Evolutionary conservation across 2,888 invertebrate genomes (phyloP).

Genomic region (Apamea monoglypha): DNA sequence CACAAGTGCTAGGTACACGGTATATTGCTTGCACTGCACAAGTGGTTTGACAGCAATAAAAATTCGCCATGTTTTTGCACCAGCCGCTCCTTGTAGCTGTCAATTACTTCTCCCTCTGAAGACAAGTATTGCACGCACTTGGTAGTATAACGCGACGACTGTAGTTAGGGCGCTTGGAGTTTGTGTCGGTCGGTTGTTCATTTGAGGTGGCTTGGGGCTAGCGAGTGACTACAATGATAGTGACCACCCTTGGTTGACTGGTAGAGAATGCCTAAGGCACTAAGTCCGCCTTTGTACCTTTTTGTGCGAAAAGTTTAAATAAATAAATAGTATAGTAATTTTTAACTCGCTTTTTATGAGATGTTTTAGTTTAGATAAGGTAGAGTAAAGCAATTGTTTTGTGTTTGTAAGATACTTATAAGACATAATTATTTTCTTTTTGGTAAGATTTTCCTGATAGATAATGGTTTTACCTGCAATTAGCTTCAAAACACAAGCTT

Average conservation of each 20-base stretch:
- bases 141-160: conserved; percentile 69
- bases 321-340: too few species aligned
- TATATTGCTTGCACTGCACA: conserved; percentile 62
- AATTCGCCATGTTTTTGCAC: conserved; percentile 88
- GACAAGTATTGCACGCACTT: conserved; percentile 81
- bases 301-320: too few species aligned
- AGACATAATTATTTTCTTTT: too few species aligned
- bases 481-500: not conserved
- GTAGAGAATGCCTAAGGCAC: too few species aligned
- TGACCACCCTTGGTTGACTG: too few species aligned
- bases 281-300: too few species aligned
- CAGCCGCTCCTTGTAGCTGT: conserved; percentile 84
- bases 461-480: not conserved
- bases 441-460: not conserved
- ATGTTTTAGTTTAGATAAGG: too few species aligned
- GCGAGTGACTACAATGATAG: too few species aligned
- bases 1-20: conserved; percentile 45
- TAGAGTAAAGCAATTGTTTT: too few species aligned
- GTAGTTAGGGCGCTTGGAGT: conserved; percentile 26
- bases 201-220: too few species aligned
- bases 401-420: too few species aligned
- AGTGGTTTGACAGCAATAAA: conserved; percentile 85
- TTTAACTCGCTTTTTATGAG: too few species aligned
- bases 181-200: not conserved
- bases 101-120: conserved; percentile 83